Conservation (phyloP, 2,888 invertebrate genomes). For the Rhaphigaster nebulosa region DNA sequence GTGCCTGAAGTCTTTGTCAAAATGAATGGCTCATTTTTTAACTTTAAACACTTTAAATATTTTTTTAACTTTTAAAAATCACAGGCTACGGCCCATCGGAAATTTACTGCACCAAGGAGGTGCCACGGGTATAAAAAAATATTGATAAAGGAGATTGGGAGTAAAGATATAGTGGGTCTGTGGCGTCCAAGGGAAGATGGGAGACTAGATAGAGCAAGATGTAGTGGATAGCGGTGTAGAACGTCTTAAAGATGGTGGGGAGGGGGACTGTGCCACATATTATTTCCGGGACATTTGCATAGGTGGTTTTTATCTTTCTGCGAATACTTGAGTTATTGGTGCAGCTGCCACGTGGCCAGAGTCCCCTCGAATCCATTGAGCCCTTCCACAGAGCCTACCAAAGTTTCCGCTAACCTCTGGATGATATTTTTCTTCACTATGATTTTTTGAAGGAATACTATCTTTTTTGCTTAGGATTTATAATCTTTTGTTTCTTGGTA, state of each 20-base stretch:
- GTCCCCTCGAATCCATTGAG: slow-evolving; percentile 45
- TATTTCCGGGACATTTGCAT: slow-evolving; percentile 60
- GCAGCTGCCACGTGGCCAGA: not conserved
- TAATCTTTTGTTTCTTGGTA: no score
- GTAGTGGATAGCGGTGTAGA: not conserved
- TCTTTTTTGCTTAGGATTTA: no score
- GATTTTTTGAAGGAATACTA: no score
- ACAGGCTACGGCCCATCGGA: not conserved
- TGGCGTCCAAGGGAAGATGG: not conserved
- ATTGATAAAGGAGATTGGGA: not conserved
- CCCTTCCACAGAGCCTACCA: slow-evolving; percentile 12
- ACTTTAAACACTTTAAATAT: no score
- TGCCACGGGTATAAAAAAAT: not conserved
- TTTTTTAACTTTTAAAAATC: no score
- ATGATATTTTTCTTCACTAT: no score
- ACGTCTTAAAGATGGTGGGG: not conserved
- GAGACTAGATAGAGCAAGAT: not conserved
- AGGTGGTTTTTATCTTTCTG: slow-evolving; percentile 47
- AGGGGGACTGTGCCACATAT: slow-evolving; percentile 48
- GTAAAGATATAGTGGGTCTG: not conserved
- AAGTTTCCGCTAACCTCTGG: not conserved
- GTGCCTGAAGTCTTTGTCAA: no score
- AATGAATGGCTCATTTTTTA: no score
- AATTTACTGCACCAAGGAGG: not conserved
- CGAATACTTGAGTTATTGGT: slow-evolving; percentile 49